These are phyloP conservation scores for Mormyrus iriodes DNA, from an alignment of 2,113 vertebrate genomes.

Conservation along the genomic window DNA sequence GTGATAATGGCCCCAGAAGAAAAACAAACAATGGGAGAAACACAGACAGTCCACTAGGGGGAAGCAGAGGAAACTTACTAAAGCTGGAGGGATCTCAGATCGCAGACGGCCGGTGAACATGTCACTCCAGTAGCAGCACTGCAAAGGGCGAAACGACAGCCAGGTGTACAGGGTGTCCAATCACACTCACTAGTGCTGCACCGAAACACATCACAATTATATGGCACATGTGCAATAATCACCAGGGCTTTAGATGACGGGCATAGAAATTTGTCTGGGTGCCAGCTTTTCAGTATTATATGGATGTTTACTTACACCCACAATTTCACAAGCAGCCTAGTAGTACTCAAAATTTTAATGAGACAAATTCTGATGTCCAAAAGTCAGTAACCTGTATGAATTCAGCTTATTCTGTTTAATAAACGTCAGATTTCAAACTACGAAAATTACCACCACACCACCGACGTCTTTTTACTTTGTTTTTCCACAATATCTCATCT, in stretches of 20 bases:
- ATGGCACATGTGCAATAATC: not conserved
- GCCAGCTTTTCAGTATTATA: not conserved
- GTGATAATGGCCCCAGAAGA: no score
- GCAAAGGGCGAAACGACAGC: not conserved
- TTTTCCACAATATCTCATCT: not conserved
- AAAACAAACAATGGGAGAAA: not conserved
- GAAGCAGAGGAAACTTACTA: conserved; percentile 67
- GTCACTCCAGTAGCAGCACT: conserved; percentile 96
- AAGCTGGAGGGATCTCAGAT: conserved; percentile 87
- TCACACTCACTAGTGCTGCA: not conserved
- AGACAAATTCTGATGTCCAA: not conserved
- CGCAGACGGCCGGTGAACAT: conserved; percentile 96
- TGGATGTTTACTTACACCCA: not conserved
- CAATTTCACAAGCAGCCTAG: not conserved
- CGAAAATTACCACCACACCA: not conserved
- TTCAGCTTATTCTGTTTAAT: not conserved
- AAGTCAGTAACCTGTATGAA: not conserved
- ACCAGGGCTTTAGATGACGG: not conserved
- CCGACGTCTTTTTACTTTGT: not conserved
- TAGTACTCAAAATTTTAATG: not conserved
- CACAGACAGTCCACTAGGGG: not conserved
- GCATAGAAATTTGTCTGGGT: not conserved
- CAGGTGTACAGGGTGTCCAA: not conserved
- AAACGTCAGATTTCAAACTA: not conserved
- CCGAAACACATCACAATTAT: not conserved